Percentiles rank a stretch among this genome's conserved stretches.
Evolutionary conservation across 2,113 vertebrate genomes (phyloP).

Genomic region (Hyla sarda): DNA sequence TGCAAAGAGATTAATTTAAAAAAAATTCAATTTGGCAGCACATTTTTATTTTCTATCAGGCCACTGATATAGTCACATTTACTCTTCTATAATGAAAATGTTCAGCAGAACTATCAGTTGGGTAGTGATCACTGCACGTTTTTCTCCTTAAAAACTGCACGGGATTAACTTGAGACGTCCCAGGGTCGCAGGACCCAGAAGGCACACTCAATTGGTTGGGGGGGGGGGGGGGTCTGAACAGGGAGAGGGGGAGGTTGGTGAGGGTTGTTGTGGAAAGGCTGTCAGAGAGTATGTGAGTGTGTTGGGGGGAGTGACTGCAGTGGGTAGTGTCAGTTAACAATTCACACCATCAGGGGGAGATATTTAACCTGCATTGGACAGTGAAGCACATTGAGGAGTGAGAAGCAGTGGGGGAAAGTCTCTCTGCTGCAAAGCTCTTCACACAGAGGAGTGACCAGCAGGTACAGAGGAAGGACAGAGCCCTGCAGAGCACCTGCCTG

Average conservation of each 20-base stretch:
- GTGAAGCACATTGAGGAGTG: slow-evolving; percentile 75
- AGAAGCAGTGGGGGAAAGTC: slow-evolving; percentile 61
- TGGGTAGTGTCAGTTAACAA: slow-evolving; percentile 82
- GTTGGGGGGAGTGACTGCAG: slow-evolving; percentile 78
- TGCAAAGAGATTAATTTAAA: no score
- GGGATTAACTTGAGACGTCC: slow-evolving; percentile 21
- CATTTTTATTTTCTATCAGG: not conserved
- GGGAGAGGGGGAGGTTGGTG: slow-evolving; percentile 49
- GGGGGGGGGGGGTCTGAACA: slow-evolving; percentile 39
- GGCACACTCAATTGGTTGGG: slow-evolving; percentile 53
- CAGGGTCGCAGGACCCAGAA: slow-evolving; percentile 57
- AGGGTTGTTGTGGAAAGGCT: slow-evolving; percentile 66
- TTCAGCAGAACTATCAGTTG: not conserved
- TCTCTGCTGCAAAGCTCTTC: slow-evolving; percentile 36
- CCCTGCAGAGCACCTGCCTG: slow-evolving; percentile 44
- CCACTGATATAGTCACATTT: not conserved
- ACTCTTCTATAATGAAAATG: not conserved
- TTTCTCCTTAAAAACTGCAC: not conserved
- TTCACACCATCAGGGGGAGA: slow-evolving; percentile 79
- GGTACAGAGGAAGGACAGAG: slow-evolving; percentile 28
- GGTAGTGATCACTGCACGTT: not conserved
- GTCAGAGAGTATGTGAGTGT: slow-evolving; percentile 82
- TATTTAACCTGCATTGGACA: slow-evolving; percentile 87
- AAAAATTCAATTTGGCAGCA: no score
- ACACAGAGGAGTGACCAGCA: slow-evolving; percentile 10